phyloP scores from a whole-genome alignment of 2,113 vertebrate species.

The Erpornis zantholeuca region DNA sequence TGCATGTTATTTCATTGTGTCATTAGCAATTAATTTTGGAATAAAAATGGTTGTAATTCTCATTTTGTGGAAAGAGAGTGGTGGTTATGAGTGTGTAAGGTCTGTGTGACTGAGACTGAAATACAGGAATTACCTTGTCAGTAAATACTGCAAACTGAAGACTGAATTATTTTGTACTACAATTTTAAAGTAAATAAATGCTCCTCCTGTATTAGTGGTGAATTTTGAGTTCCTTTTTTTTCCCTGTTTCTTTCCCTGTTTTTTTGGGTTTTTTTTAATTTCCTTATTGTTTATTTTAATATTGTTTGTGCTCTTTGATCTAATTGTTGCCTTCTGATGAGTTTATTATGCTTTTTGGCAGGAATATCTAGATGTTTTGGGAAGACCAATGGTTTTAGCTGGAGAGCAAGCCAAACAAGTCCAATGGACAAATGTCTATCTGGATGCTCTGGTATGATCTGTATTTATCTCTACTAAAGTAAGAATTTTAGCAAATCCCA shows the following conservation, averaged over 20 bases:
- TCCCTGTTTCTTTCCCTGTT: not conserved
- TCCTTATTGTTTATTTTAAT: not conserved
- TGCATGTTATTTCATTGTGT: not conserved
- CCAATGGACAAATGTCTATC: conserved; percentile 97
- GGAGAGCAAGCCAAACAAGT: conserved; percentile 94
- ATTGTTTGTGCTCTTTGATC: not conserved
- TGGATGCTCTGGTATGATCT: conserved; percentile 91
- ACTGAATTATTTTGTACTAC: not conserved
- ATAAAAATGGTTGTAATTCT: not conserved
- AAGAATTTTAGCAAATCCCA: not conserved
- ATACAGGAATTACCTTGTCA: not conserved
- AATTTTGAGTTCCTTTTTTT: not conserved
- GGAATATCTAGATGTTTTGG: conserved; percentile 96
- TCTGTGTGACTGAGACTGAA: not conserved
- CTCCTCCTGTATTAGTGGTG: not conserved
- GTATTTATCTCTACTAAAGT: not conserved
- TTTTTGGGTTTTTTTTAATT: not conserved
- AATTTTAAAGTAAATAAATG: not conserved
- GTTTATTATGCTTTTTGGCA: conserved; percentile 45
- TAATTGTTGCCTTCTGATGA: not conserved
- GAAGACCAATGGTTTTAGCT: conserved; percentile 96
- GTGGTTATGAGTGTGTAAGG: not conserved
- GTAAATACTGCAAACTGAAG: not conserved
- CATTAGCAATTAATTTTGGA: conserved; percentile 5
- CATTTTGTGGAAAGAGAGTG: not conserved